Evolutionary conservation across 2,888 invertebrate species (phyloP).

Genomic region (Monoplex corrugatus): DNA sequence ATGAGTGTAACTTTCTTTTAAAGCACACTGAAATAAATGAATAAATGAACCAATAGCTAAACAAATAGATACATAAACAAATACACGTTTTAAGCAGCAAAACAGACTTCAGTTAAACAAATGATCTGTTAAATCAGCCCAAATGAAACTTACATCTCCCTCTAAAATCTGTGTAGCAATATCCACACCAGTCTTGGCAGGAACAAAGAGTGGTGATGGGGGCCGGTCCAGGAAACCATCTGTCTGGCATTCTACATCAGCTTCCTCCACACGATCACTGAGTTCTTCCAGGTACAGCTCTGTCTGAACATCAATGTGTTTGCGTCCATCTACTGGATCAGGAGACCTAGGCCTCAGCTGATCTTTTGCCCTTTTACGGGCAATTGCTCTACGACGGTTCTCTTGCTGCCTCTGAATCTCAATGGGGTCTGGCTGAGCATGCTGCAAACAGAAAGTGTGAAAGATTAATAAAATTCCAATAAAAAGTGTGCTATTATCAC

Average conservation of each 20-base stretch:
- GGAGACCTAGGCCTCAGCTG: conserved; percentile 87
- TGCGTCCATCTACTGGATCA: conserved; percentile 90
- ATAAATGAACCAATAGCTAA: too few species aligned
- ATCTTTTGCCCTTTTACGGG: conserved; percentile 87
- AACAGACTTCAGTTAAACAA: too few species aligned
- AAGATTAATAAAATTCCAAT: too few species aligned
- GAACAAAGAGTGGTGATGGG: conserved; percentile 89
- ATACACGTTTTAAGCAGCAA: too few species aligned
- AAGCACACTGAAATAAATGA: too few species aligned
- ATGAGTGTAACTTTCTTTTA: too few species aligned
- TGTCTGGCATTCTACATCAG: conserved; percentile 91
- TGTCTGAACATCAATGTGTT: conserved; percentile 94
- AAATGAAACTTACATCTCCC: conserved; percentile 90
- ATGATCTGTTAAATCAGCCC: too few species aligned
- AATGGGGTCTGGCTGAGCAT: conserved; percentile 84
- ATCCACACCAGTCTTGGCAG: conserved; percentile 91
- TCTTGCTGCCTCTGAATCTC: conserved; percentile 84
- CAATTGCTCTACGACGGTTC: conserved; percentile 88
- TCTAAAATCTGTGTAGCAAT: conserved; percentile 93
- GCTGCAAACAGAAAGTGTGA: conserved; percentile 74
- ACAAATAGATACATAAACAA: too few species aligned
- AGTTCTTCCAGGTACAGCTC: conserved; percentile 94
- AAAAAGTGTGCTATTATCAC: too few species aligned
- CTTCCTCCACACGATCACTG: conserved; percentile 84
- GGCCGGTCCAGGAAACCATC: conserved; percentile 93